Conservation (phyloP, 2,888 invertebrate species). For the Eurois occulta region DNA sequence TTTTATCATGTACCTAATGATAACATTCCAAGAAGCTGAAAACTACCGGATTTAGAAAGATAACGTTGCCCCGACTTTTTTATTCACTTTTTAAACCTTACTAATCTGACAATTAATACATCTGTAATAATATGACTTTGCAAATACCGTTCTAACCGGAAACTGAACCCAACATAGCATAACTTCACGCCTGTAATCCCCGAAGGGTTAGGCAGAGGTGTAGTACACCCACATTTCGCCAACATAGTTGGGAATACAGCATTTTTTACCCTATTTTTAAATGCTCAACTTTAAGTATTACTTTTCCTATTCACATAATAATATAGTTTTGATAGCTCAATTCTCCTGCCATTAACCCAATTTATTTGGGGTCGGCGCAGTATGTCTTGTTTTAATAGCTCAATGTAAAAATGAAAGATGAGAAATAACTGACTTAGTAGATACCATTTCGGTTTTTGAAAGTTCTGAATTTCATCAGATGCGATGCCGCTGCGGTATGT, state of each 20-base stretch:
- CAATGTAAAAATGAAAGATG: neutral
- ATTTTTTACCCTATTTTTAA: neutral
- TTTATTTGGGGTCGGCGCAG: neutral
- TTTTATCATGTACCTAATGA: neutral
- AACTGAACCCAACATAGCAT: neutral
- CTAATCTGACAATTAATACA: neutral
- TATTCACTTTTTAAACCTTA: neutral
- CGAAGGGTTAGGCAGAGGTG: too few relatives aligned
- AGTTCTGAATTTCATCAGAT: neutral
- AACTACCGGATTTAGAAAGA: conserved; percentile 5
- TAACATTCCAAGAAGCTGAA: conserved; percentile 30
- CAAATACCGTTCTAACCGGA: neutral
- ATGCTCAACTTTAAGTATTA: conserved; percentile 43
- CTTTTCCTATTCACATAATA: neutral
- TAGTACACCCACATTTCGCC: too few relatives aligned
- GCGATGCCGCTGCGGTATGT: too few relatives aligned
- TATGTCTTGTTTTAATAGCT: neutral
- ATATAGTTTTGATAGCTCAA: neutral
- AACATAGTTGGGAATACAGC: neutral
- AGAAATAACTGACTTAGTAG: neutral
- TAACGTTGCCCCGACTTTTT: neutral
- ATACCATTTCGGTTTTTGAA: neutral
- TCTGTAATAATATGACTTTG: neutral
- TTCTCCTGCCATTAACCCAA: neutral
- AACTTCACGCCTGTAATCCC: neutral